These are phyloP conservation scores for Bradypus variegatus DNA, from an alignment of 2,797 vertebrate genomes.

Conservation along the genomic window DNA sequence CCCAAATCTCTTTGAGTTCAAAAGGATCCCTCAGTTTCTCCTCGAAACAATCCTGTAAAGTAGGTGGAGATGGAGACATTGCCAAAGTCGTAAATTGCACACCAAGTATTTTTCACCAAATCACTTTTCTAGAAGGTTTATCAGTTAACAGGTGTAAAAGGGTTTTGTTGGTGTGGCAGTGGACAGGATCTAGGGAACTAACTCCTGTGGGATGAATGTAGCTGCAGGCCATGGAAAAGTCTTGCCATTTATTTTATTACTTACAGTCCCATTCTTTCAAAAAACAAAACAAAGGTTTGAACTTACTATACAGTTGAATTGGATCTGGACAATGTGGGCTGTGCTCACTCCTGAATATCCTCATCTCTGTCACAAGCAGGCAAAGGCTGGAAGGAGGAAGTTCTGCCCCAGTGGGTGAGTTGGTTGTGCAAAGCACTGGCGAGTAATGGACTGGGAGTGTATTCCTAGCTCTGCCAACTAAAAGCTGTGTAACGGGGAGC, in stretches of 20 bases:
- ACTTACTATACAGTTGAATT: rapidly evolving
- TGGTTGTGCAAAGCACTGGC: neutral
- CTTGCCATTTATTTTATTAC: neutral
- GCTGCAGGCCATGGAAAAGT: neutral
- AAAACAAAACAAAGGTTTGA: too few species aligned
- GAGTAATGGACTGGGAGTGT: too few species aligned
- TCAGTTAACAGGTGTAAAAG: neutral
- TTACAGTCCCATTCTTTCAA: neutral
- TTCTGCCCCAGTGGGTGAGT: too few species aligned
- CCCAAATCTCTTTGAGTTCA: neutral
- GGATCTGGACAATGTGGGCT: neutral
- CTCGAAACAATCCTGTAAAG: neutral
- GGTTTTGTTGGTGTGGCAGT: neutral
- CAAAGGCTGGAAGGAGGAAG: neutral
- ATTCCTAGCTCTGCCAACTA: neutral
- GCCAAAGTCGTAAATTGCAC: neutral
- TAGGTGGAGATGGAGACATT: neutral
- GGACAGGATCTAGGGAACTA: neutral
- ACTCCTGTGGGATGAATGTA: rapidly evolving
- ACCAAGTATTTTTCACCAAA: neutral
- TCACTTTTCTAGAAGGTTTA: neutral
- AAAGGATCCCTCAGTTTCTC: neutral
- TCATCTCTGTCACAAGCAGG: neutral
- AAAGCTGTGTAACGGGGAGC: neutral
- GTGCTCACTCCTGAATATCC: neutral